These are phyloP conservation scores for Asobara japonica DNA, from an alignment of 1,140 invertebrate genomes.

Conservation along the genomic window DNA sequence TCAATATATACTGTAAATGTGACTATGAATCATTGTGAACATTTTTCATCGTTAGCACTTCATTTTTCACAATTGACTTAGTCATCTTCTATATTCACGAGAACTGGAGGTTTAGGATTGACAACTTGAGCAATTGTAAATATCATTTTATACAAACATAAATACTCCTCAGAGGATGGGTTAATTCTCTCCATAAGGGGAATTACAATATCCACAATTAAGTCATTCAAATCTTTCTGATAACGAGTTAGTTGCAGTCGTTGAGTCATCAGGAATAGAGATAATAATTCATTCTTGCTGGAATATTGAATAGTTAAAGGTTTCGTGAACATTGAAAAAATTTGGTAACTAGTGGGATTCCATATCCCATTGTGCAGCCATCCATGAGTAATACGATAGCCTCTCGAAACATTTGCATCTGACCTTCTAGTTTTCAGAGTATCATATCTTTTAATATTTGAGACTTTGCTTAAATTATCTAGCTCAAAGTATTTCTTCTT, in stretches of 20 bases:
- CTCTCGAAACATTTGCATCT: neutral
- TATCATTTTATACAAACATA: conserved; percentile 53
- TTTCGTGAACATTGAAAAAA: conserved; percentile 47
- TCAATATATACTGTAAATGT: no score
- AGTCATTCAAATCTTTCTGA: conserved; percentile 42
- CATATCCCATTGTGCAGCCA: conserved; percentile 57
- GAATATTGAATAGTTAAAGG: conserved; percentile 45
- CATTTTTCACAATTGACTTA: neutral
- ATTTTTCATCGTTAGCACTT: no score
- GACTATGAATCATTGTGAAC: no score
- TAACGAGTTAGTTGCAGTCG: conserved; percentile 51
- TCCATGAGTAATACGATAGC: conserved; percentile 2
- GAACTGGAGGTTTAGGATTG: conserved; percentile 50
- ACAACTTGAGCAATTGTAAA: conserved; percentile 47
- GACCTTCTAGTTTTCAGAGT: conserved; percentile 21
- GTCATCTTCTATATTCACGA: conserved; percentile 35
- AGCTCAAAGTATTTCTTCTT: conserved; percentile 28
- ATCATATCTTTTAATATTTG: conserved; percentile 26
- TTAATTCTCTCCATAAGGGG: conserved; percentile 37
- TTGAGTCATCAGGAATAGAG: conserved; percentile 49
- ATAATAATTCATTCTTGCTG: conserved; percentile 43
- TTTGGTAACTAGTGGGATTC: conserved; percentile 43
- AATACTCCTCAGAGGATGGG: conserved; percentile 41
- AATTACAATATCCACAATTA: conserved; percentile 45
- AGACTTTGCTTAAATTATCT: conserved; percentile 32